phyloP scores from a whole-genome alignment of 2,113 vertebrate genomes.

The Neodon shergylaensis region DNA sequence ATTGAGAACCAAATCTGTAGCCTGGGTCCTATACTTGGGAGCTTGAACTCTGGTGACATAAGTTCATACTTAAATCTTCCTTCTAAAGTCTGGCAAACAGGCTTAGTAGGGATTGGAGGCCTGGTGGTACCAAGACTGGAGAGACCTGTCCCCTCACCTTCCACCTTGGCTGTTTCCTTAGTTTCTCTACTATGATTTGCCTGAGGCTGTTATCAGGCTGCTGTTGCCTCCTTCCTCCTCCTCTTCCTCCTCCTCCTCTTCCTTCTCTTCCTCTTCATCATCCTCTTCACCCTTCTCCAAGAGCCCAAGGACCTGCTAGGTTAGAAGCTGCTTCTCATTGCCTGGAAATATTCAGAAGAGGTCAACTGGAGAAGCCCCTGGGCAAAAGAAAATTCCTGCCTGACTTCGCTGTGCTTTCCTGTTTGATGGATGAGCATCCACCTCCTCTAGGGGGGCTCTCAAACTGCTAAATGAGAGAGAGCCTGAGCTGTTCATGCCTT shows the following conservation, averaged over 20 bases:
- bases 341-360: not conserved
- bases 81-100: not conserved
- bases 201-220: too few relatives aligned
- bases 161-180: not conserved
- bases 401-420: conserved; percentile 1
- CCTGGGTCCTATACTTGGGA: not conserved
- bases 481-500: not conserved
- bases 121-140: not conserved
- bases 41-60: conserved; percentile 10
- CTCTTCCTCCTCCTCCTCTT: not conserved
- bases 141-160: not conserved
- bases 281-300: not conserved
- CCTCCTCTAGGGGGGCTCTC: not conserved
- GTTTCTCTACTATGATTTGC: not conserved
- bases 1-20: conserved; percentile 15
- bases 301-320: not conserved
- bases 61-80: not conserved
- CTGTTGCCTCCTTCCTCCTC: not conserved
- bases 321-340: conserved; percentile 18
- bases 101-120: not conserved
- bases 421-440: not conserved
- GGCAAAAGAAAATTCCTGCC: not conserved
- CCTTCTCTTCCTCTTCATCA: not conserved
- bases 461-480: not conserved
- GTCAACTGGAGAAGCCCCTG: conserved; percentile 23